Evolutionary conservation across 2,113 vertebrate genomes (phyloP).

Genomic region (Melierax canorus): DNA sequence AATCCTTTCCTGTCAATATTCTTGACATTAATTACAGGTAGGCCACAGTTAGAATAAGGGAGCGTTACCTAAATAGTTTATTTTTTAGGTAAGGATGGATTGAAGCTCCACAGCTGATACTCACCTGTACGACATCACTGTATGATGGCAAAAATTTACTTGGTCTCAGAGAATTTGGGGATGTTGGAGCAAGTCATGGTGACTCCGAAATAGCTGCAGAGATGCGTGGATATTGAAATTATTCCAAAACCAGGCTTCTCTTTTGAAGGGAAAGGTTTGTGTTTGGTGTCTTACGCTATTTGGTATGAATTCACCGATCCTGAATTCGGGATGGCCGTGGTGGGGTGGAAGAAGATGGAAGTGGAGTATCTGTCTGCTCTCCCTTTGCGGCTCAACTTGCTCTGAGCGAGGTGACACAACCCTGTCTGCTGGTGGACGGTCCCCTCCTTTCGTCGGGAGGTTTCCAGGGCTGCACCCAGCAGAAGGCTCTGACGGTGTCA

Average conservation of each 20-base stretch:
- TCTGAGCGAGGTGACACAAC: not conserved
- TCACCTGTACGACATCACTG: not conserved
- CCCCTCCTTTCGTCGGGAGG: not conserved
- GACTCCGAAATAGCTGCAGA: not conserved
- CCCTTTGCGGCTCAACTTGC: not conserved
- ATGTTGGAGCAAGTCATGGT: not conserved
- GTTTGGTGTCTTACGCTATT: not conserved
- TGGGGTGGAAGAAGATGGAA: not conserved
- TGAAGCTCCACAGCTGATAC: not conserved
- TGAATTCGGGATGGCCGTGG: not conserved
- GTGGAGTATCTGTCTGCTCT: not conserved
- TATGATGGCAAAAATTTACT: not conserved
- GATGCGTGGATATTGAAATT: not conserved
- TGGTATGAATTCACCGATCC: not conserved
- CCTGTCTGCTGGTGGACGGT: not conserved
- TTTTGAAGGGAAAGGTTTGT: not conserved
- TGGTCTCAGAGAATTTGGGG: not conserved
- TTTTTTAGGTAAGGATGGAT: not conserved
- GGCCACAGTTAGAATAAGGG: not conserved
- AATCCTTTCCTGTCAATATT: not conserved
- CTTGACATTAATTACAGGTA: not conserved
- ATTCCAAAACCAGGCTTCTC: not conserved
- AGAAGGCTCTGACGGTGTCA: not conserved
- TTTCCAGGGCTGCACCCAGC: not conserved
- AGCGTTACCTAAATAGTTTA: fast-evolving